These are phyloP conservation scores for Gallinago jamesoni DNA, from an alignment of 2,113 vertebrate genomes.

Conservation along the genomic window DNA sequence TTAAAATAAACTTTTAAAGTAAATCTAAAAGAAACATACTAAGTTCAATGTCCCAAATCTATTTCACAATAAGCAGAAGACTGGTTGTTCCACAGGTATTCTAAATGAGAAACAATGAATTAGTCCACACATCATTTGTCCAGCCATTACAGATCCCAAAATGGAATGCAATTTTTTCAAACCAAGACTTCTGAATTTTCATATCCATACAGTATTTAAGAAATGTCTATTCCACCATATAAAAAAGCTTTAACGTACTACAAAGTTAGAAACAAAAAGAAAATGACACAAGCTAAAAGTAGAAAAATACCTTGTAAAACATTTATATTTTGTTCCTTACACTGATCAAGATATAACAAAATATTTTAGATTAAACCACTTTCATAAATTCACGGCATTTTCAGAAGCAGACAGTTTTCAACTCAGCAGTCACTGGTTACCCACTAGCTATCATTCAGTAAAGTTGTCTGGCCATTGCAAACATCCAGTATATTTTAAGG, in stretches of 20 bases:
- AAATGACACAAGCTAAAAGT: slow-evolving; percentile 69
- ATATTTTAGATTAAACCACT: slow-evolving; percentile 51
- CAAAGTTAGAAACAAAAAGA: slow-evolving; percentile 65
- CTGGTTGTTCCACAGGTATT: slow-evolving; percentile 58
- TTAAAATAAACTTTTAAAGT: slow-evolving; percentile 49
- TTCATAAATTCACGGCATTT: slow-evolving; percentile 39
- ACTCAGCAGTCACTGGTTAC: neutral
- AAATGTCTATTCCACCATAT: slow-evolving; percentile 74
- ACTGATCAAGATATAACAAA: slow-evolving; percentile 46
- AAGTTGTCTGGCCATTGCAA: neutral
- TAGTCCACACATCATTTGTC: neutral
- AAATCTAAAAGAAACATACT: slow-evolving; percentile 56
- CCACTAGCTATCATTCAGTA: neutral
- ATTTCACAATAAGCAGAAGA: slow-evolving; percentile 40
- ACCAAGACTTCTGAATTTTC: slow-evolving; percentile 15
- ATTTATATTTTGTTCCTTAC: slow-evolving; percentile 60
- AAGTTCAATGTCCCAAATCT: slow-evolving; percentile 45
- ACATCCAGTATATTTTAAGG: neutral
- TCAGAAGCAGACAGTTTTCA: slow-evolving; percentile 30
- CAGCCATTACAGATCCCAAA: slow-evolving; percentile 5
- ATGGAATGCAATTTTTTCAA: slow-evolving; percentile 17
- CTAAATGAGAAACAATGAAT: neutral
- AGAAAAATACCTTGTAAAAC: slow-evolving; percentile 74
- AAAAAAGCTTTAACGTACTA: slow-evolving; percentile 74
- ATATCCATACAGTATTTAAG: slow-evolving; percentile 38